Percentiles rank a stretch among this genome's conserved stretches.
phyloP scores from a whole-genome alignment of 1,140 invertebrate genomes.

The Berghia stephanieae region DNA sequence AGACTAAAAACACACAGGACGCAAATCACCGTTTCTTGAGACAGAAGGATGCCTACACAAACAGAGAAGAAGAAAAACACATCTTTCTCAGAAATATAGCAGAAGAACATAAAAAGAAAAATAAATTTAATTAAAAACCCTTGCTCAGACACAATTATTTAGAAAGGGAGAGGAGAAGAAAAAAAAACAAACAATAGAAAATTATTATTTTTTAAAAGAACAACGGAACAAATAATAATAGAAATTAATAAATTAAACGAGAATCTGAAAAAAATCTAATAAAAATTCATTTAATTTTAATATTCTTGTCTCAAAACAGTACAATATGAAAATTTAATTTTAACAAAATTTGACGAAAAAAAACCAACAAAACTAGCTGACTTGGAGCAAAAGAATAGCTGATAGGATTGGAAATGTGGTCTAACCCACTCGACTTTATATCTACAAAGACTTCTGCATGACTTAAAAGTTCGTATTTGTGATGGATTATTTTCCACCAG shows the following conservation, averaged over 20 bases:
- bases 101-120: too few species aligned
- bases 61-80: too few species aligned
- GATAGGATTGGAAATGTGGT: neutral
- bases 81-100: too few species aligned
- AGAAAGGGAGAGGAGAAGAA: neutral
- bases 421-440: neutral
- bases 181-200: neutral
- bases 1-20: too few species aligned
- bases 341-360: constrained; percentile 18
- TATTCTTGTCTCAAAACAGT: constrained; percentile 1
- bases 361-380: neutral
- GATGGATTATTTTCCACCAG: too few species aligned
- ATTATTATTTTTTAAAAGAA: neutral
- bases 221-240: neutral
- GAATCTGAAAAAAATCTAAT: neutral
- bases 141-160: neutral
- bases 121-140: too few species aligned
- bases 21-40: too few species aligned
- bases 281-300: neutral
- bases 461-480: too few species aligned
- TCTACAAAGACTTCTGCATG: too few species aligned
- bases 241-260: neutral
- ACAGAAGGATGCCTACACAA: too few species aligned
- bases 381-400: constrained; percentile 20
- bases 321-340: neutral